These are phyloP conservation scores for Spialia ferax DNA, from an alignment of 2,888 invertebrate species.

Conservation along the genomic window DNA sequence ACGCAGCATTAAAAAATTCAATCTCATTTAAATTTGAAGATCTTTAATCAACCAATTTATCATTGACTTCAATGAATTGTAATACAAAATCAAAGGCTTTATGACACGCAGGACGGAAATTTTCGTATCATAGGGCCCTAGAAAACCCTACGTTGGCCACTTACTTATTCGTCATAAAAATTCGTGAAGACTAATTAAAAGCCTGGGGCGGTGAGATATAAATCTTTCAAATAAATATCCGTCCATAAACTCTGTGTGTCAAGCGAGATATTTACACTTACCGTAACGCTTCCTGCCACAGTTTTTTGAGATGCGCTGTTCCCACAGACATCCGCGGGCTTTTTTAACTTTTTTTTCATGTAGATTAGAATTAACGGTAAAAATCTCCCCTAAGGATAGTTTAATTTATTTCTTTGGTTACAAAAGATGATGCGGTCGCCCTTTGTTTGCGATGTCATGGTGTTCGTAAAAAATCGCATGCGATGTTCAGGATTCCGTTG, in stretches of 20 bases:
- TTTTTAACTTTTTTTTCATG: slow-evolving; percentile 75
- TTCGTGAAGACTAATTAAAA: slow-evolving; percentile 51
- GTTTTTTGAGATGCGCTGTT: slow-evolving; percentile 72
- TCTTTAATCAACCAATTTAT: not conserved
- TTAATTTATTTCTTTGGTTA: slow-evolving; percentile 82
- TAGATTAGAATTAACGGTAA: slow-evolving; percentile 83
- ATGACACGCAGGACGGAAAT: not conserved
- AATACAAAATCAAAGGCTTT: not conserved
- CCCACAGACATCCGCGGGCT: slow-evolving; percentile 77
- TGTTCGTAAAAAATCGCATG: slow-evolving; percentile 57
- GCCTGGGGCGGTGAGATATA: slow-evolving; percentile 51
- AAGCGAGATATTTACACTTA: slow-evolving; percentile 80
- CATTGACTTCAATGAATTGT: no score
- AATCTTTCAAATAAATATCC: slow-evolving; percentile 78
- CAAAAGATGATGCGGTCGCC: slow-evolving; percentile 77
- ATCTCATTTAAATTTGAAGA: no score
- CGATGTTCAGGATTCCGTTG: slow-evolving; percentile 30
- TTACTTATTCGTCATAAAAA: not conserved
- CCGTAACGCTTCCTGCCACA: slow-evolving; percentile 73
- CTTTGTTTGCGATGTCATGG: slow-evolving; percentile 72
- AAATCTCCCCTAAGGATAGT: slow-evolving; percentile 82
- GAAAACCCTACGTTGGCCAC: not conserved
- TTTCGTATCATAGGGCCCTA: not conserved
- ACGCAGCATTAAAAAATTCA: no score
- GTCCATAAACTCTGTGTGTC: slow-evolving; percentile 70